Conservation (phyloP, 2,888 invertebrate species). For the Nymphalis polychloros region DNA sequence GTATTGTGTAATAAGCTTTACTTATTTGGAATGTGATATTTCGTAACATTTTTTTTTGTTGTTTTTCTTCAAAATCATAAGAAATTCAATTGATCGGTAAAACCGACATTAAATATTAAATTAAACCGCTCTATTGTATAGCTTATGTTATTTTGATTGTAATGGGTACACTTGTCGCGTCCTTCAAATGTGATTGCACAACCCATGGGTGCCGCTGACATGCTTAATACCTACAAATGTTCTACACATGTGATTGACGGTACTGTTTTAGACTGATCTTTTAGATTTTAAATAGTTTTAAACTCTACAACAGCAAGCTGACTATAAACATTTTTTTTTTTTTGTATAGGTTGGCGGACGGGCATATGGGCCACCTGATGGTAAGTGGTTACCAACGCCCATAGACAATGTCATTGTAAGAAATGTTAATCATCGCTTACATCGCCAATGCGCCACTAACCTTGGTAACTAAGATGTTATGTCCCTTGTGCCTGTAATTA, state of each 20-base stretch:
- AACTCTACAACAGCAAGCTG: too few relatives aligned
- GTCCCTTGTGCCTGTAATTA: too few relatives aligned
- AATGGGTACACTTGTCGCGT: slow-evolving; percentile 56
- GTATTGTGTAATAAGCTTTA: slow-evolving; percentile 52
- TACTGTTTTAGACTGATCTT: background rate
- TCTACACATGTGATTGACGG: background rate
- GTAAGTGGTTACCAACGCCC: too few relatives aligned
- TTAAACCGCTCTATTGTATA: slow-evolving; percentile 45
- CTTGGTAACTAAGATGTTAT: too few relatives aligned
- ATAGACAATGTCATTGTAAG: too few relatives aligned
- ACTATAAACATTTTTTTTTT: too few relatives aligned
- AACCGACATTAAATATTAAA: too few relatives aligned
- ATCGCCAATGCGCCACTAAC: too few relatives aligned
- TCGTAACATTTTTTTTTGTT: slow-evolving; percentile 45
- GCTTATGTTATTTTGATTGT: slow-evolving; percentile 46
- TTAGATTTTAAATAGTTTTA: too few relatives aligned
- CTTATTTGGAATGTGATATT: slow-evolving; percentile 46
- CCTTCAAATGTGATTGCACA: slow-evolving; percentile 49
- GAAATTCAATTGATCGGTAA: slow-evolving; percentile 46
- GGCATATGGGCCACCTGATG: too few relatives aligned
- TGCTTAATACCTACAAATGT: slow-evolving; percentile 6
- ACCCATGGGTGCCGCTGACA: slow-evolving; percentile 31
- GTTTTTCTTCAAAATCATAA: slow-evolving; percentile 46
- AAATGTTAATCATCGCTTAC: too few relatives aligned
- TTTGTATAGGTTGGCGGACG: too few relatives aligned